Conservation (phyloP, 2,113 vertebrate species). For the Tapirus terrestris region DNA sequence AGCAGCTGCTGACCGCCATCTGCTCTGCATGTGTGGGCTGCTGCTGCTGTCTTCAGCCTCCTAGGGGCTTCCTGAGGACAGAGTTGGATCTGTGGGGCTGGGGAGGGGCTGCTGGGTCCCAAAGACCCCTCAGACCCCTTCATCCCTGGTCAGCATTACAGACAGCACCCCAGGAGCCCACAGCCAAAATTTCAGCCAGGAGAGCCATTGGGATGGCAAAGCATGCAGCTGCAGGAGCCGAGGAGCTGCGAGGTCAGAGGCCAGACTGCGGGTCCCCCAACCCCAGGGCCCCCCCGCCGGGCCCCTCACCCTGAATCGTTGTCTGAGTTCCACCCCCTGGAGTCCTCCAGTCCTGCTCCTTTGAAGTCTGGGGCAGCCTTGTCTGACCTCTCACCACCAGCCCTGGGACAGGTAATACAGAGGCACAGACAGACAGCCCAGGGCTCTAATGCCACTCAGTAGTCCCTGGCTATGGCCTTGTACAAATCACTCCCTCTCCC, state of each 20-base stretch:
- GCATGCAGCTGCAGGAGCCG: background rate
- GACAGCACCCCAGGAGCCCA: rapidly evolving
- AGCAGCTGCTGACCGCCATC: background rate
- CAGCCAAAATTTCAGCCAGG: background rate
- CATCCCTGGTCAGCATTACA: background rate
- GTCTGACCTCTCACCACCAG: background rate
- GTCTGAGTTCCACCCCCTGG: background rate
- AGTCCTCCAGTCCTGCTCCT: background rate
- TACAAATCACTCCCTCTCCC: background rate
- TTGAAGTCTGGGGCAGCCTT: background rate
- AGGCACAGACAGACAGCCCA: background rate
- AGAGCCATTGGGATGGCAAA: background rate
- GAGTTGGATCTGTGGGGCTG: background rate
- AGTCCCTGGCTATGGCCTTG: background rate
- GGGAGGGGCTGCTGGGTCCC: background rate
- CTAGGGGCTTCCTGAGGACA: too few relatives aligned
- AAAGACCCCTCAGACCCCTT: background rate
- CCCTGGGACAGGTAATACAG: background rate
- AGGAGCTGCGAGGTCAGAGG: background rate
- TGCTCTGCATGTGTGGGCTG: background rate
- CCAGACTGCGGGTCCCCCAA: background rate
- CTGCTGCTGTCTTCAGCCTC: background rate
- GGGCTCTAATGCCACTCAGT: background rate
- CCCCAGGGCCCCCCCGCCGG: background rate
- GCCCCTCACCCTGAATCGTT: background rate